Evolutionary conservation across 1,140 invertebrate species (phyloP).

Genomic region (Psix sp.): DNA sequence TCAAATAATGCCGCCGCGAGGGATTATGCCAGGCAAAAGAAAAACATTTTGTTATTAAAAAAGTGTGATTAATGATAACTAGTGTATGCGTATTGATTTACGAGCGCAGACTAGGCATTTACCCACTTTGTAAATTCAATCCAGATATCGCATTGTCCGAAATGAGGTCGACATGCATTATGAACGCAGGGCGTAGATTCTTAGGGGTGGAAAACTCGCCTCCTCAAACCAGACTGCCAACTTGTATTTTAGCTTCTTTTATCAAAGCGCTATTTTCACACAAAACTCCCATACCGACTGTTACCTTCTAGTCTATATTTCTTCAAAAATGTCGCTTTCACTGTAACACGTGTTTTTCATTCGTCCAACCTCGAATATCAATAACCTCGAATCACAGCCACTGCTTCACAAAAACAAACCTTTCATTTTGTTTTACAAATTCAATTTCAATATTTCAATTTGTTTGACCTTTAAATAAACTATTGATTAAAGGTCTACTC

Average conservation of each 20-base stretch:
- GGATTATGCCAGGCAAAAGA: slow-evolving; percentile 25
- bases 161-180: slow-evolving; percentile 57
- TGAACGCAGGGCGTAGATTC: slow-evolving; percentile 45
- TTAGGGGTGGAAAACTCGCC: slow-evolving; percentile 33
- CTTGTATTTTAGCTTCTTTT: too few species aligned
- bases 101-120: slow-evolving; percentile 43
- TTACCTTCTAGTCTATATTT: too few species aligned
- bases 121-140: slow-evolving; percentile 59
- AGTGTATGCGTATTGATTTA: slow-evolving; percentile 51
- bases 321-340: too few species aligned
- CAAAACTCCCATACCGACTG: background rate
- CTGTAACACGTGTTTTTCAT: too few species aligned
- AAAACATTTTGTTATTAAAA: slow-evolving; percentile 40
- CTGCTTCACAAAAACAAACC: too few species aligned
- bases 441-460: too few species aligned
- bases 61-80: slow-evolving; percentile 48
- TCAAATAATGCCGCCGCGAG: too few species aligned
- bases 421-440: too few species aligned
- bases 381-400: too few species aligned
- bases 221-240: slow-evolving; percentile 9
- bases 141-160: slow-evolving; percentile 56
- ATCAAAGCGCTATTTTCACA: slow-evolving; percentile 23
- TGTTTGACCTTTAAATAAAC: too few species aligned
- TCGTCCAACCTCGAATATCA: too few species aligned
- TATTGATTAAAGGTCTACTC: too few species aligned